A percentile compares a stretch with the other conserved stretches of the same genome.
Evolutionary conservation across 2,113 vertebrate species (phyloP).

Genomic region (Cacatua alba): DNA sequence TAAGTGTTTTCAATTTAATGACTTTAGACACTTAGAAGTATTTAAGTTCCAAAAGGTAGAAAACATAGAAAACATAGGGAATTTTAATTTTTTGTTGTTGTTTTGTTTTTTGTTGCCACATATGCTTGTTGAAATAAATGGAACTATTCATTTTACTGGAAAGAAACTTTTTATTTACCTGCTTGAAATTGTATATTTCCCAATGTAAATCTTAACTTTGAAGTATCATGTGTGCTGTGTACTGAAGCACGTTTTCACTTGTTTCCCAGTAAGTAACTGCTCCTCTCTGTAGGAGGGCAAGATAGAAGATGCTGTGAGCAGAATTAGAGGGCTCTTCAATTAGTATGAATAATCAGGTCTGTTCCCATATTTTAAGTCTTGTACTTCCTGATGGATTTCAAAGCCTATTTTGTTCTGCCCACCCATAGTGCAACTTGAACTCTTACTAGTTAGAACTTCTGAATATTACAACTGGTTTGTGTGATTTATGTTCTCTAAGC

Average conservation of each 20-base stretch:
- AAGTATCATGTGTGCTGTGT: neutral
- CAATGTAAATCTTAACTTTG: neutral
- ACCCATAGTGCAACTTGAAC: neutral
- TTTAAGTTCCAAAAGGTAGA: neutral
- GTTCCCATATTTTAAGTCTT: slow-evolving; percentile 23
- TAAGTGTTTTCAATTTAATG: neutral
- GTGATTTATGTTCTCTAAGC: slow-evolving; percentile 1
- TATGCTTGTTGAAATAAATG: neutral
- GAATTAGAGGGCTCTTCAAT: slow-evolving; percentile 2
- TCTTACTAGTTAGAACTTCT: slow-evolving; percentile 3
- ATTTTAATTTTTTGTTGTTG: neutral
- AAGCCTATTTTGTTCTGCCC: slow-evolving; percentile 35
- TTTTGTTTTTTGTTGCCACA: neutral
- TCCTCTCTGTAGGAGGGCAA: neutral
- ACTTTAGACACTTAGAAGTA: neutral
- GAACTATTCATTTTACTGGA: neutral
- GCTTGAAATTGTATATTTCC: neutral
- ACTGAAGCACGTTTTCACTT: slow-evolving; percentile 12
- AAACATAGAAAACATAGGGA: neutral
- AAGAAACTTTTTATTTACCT: neutral
- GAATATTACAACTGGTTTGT: slow-evolving; percentile 21
- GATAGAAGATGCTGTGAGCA: neutral
- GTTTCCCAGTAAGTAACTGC: neutral
- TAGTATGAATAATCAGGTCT: neutral
- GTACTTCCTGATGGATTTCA: slow-evolving; percentile 36